Percentiles rank a stretch among this genome's conserved stretches.
phyloP scores from a whole-genome alignment of 2,797 vertebrate genomes.

The Peromyscus nudipes region DNA sequence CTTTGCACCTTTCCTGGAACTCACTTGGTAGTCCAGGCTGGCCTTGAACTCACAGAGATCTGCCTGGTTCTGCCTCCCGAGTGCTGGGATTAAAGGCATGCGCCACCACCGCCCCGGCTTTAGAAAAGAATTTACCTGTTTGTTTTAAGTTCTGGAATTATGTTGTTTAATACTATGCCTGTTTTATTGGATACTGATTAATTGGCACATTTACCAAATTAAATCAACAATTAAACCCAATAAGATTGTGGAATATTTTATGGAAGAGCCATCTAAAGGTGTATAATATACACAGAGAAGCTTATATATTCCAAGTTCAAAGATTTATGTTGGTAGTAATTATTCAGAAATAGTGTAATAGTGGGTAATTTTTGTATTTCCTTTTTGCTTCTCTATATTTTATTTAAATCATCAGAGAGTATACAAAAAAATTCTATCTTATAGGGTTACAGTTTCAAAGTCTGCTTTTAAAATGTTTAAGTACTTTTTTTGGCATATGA shows the following conservation, averaged over 20 bases:
- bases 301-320: neutral
- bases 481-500: conserved; percentile 46
- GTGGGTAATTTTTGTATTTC: conserved; percentile 44
- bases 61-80: too few relatives aligned
- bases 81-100: too few relatives aligned
- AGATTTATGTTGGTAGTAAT: conserved; percentile 2
- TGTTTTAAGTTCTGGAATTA: conserved; percentile 51
- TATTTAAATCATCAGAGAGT: conserved; percentile 47
- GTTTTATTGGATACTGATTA: conserved; percentile 13
- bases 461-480: conserved; percentile 61
- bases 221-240: conserved; percentile 20
- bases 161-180: neutral
- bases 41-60: too few relatives aligned
- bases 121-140: conserved; percentile 38
- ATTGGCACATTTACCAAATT: conserved; percentile 48
- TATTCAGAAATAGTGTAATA: conserved; percentile 3
- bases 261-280: conserved; percentile 38
- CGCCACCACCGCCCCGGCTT: too few relatives aligned
- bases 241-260: conserved; percentile 15
- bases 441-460: conserved; percentile 56
- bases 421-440: neutral
- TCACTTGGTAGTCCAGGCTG: too few relatives aligned
- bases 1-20: too few relatives aligned
- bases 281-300: neutral
- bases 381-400: conserved; percentile 56